These are phyloP conservation scores for Hetaerina americana DNA, from an alignment of 1,140 invertebrate genomes.

Conservation along the genomic window DNA sequence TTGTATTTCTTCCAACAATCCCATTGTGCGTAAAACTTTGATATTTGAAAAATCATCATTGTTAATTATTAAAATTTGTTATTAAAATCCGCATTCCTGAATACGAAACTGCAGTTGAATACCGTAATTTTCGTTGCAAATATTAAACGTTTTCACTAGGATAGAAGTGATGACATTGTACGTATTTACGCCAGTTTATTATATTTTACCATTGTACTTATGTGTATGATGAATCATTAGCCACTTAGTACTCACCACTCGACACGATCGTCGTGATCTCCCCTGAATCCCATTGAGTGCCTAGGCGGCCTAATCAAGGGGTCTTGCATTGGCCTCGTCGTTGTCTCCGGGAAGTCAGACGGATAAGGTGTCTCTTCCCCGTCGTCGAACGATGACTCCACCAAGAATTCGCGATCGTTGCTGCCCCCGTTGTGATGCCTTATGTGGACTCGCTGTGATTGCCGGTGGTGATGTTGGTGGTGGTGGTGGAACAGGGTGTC, in stretches of 20 bases:
- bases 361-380: neutral
- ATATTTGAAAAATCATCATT: no score
- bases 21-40: no score
- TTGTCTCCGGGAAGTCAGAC: neutral
- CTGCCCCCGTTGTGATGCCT: neutral
- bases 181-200: no score
- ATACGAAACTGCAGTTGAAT: no score
- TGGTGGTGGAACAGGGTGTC: neutral
- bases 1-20: no score
- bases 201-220: no score
- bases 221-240: no score
- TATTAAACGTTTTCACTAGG: no score
- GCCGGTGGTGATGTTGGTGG: neutral
- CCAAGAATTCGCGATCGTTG: neutral
- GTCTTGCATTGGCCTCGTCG: neutral
- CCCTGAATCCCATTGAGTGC: neutral
- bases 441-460: neutral
- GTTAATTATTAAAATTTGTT: no score
- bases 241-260: neutral
- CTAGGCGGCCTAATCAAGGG: neutral
- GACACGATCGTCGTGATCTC: neutral
- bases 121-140: no score
- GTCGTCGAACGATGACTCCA: neutral
- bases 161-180: no score
- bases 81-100: no score